Conservation (phyloP, 2,113 vertebrate species). For the Xiphorhynchus elegans region DNA sequence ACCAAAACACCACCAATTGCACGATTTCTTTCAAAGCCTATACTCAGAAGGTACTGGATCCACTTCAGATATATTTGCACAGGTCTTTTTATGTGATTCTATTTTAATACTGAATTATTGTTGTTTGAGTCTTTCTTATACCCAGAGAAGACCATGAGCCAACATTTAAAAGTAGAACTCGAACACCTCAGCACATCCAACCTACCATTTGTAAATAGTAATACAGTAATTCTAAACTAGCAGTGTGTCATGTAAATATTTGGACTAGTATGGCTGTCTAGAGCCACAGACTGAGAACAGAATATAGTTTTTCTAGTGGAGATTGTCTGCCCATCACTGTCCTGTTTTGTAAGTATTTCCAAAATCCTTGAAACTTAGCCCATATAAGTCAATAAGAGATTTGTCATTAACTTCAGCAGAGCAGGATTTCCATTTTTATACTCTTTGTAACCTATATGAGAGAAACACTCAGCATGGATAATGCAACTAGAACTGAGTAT, state of each 20-base stretch:
- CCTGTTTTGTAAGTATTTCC: neutral
- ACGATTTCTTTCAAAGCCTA: neutral
- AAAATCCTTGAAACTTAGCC: neutral
- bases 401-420: constrained; percentile 19
- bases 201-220: neutral
- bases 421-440: neutral
- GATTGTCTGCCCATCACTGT: neutral
- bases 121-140: neutral
- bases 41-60: neutral
- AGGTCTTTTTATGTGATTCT: neutral
- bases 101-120: neutral
- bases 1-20: neutral
- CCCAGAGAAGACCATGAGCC: neutral
- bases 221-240: neutral
- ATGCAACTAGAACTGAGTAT: neutral
- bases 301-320: neutral
- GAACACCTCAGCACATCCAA: neutral
- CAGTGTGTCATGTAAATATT: neutral
- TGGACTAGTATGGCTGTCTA: neutral
- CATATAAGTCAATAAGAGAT: neutral
- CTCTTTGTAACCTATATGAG: neutral
- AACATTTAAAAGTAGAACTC: neutral
- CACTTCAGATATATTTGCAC: neutral
- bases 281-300: neutral
- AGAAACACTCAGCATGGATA: neutral